Evolutionary conservation across 2,888 invertebrate genomes (phyloP), one percentile per base, ranked within the genome.

Genomic region (Tryphoninae sp.): DNA sequence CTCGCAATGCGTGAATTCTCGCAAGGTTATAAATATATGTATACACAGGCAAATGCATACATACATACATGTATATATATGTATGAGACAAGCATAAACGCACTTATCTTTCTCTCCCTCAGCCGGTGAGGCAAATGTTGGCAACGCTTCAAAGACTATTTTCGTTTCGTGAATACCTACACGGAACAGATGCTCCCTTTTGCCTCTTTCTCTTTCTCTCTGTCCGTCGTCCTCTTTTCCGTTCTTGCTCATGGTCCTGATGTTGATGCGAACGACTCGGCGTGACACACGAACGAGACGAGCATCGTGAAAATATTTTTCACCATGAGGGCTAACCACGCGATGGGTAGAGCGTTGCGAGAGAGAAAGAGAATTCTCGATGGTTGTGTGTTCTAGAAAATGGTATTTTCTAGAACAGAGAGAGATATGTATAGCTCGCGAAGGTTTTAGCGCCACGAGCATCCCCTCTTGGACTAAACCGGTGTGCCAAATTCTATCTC

Each of bases 111-210:
- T 33, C 23, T 22, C 61, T 80, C 33, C 33, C 76, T 65, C 77
- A 78, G 74, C 72, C 72, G 71, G 71, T 77, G 74, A 86, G 77
- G 86, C 86, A 84, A 84, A 85, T 80, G 83, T 84, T 89, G 89
- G 89, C 89, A 87, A 71, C 80, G 86, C 85, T 84, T 88, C 89
- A 89, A 88, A 59, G 80, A 84, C 85, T 89, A 89, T 89, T 89
- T 88, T 89, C 84, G 88, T 84, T 76, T 68, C 72, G 81, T 65
- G 84, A 80, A 84, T 81, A 82, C 81, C 83, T 82, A 78, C 58
- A 58, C 61, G 33, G 83, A 82, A 82, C 83, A 86, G 83, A 85
- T 85, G 84, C 82, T 79, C 58, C 68, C 68, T 68, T 68, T 76
- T 62, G 75, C 75, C 55, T 75, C 71, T 22, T 19, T 16, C 33